phyloP scores from a whole-genome alignment of 2,113 vertebrate species.

The Paradoxurus hermaphroditus region DNA sequence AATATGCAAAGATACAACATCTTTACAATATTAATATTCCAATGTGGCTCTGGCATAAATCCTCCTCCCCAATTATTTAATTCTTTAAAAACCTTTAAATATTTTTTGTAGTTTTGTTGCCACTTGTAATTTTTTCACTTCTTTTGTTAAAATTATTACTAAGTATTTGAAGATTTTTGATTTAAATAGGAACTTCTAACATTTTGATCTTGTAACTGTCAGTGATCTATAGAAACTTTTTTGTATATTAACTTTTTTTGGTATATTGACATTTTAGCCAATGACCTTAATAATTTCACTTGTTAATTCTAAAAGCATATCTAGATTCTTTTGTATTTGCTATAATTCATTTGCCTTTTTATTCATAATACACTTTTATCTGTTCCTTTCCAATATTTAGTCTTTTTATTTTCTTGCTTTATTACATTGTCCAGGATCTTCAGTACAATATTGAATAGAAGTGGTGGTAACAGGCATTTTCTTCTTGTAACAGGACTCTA shows the following conservation, averaged over 20 bases:
- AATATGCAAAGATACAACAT: neutral
- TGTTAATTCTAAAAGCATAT: neutral
- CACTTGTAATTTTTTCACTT: neutral
- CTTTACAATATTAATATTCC: neutral
- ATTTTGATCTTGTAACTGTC: neutral
- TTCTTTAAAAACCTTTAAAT: neutral
- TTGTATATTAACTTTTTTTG: neutral
- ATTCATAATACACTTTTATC: neutral
- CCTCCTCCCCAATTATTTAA: neutral
- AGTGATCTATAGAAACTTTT: neutral
- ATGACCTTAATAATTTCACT: neutral
- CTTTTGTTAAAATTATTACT: neutral
- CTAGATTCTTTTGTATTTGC: neutral
- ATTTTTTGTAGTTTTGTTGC: neutral
- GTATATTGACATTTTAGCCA: neutral
- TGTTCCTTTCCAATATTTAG: neutral
- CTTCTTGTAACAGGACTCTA: neutral
- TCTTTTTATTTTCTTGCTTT: neutral
- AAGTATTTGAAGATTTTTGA: neutral
- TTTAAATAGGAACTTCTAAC: neutral
- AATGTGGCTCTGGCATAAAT: neutral
- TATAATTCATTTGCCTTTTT: neutral
- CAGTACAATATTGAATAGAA: neutral
- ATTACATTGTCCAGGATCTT: neutral
- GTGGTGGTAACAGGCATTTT: neutral